Evolutionary conservation across 2,113 vertebrate species (phyloP), one percentile per base, ranked within the genome.

Genomic region (Rhizomys pruinosus): DNA sequence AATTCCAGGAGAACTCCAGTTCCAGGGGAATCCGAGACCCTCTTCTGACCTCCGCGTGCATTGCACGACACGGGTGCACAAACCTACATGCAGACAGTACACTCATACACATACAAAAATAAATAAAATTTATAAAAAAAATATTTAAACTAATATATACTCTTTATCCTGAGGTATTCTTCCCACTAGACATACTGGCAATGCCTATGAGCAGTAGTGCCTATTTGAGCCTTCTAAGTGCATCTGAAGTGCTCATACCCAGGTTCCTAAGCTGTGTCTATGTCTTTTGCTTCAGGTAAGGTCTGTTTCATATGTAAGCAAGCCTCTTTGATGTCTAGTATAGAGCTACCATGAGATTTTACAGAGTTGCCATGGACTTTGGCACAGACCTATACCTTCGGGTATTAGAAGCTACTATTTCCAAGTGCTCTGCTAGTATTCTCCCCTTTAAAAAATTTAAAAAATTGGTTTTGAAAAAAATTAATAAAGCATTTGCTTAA

Each of bases 191-290:
- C 3, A 32, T 42, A 61, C n/a, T 84, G 3, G 7, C 61, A 32
- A 37, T 73, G 66, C 22, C 10, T 87, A 25, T 39, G 55, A 68
- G 39, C 37, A 11, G 37, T 13, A 34, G 1, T 79, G 76, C 34
- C 61, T 59, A 3, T 87, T 71, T 90, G 3, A 92, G 42, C 87
- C 34, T 80, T 80, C 11, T 5, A 16, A 7, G 23, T 52, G 81
- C 88, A 73, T 84, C 39, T 74, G 27, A 91, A 87, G 84, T 91
- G 74, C 76, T 82, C n/a, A 72, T 55, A 78, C 52, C 63, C 19
- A 73, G 34, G 55, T 81, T 85, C 20, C 47, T 92, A 66, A 85
- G 20, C 55, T 89, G 92, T 59, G 20, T 27, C 11, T 69, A 20
- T 89, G 47, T 69, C 6, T 76, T 93, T 92, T 79, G 20, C 25